A percentile compares a stretch with the other conserved stretches of the same genome.
phyloP scores from a whole-genome alignment of 1,140 invertebrate species.

The Pomacea maculata region DNA sequence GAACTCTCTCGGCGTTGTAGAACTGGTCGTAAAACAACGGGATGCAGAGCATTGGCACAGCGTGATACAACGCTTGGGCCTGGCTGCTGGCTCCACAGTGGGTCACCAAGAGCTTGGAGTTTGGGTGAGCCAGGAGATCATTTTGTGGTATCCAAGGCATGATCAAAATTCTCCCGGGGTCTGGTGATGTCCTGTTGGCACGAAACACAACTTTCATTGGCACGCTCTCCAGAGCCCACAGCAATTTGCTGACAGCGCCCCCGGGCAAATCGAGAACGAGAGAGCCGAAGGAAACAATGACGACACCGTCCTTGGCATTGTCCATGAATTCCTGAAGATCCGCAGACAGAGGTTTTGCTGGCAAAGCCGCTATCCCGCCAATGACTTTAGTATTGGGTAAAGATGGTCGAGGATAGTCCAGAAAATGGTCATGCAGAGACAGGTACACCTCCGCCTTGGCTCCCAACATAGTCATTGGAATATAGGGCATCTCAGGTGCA shows the following conservation, averaged over 20 bases:
- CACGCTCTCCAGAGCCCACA: conserved; percentile 19
- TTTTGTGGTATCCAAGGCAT: conserved; percentile 83
- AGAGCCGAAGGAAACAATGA: conserved; percentile 35
- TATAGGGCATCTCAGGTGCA: conserved; percentile 17
- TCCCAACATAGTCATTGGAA: not conserved
- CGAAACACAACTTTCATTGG: conserved; percentile 19
- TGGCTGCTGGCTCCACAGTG: conserved; percentile 79
- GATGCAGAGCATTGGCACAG: conserved; percentile 77
- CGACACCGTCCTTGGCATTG: conserved; percentile 16
- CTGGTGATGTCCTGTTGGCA: not conserved
- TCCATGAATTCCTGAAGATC: conserved; percentile 27
- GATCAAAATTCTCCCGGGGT: conserved; percentile 75
- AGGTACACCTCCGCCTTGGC: conserved; percentile 29
- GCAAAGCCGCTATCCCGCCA: conserved; percentile 26
- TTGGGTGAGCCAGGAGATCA: conserved; percentile 74
- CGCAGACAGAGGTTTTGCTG: conserved; percentile 6
- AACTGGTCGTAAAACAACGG: conserved; percentile 78
- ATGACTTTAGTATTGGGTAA: conserved; percentile 34
- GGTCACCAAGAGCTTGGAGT: conserved; percentile 72
- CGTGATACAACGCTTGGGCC: conserved; percentile 78
- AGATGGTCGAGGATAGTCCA: conserved; percentile 34
- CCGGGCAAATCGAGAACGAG: conserved; percentile 8
- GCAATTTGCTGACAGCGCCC: conserved; percentile 8
- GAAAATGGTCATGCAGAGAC: conserved; percentile 25
- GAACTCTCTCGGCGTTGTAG: conserved; percentile 62